These are phyloP conservation scores for Drosophila birchii DNA, from an alignment of 2,888 invertebrate genomes.

Conservation along the genomic window DNA sequence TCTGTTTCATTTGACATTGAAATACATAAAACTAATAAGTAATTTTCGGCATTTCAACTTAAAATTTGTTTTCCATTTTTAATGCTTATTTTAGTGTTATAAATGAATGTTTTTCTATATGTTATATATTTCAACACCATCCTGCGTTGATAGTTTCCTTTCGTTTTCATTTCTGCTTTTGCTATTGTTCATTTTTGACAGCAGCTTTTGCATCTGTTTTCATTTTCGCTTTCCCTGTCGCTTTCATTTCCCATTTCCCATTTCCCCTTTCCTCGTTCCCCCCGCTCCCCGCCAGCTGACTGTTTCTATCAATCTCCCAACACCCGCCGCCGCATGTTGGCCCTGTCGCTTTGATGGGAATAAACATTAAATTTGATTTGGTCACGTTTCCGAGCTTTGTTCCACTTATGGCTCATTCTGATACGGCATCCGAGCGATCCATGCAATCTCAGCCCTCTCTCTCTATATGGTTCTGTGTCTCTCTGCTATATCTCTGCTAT, in stretches of 20 bases:
- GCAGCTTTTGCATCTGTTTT: constrained; percentile 44
- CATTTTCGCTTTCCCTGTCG: constrained; percentile 25
- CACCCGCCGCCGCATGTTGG: constrained; percentile 1
- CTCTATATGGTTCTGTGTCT: not conserved
- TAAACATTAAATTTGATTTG: constrained; percentile 84
- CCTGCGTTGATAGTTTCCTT: constrained; percentile 6
- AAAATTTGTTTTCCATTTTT: not conserved
- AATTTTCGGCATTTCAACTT: no score
- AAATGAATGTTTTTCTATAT: not conserved
- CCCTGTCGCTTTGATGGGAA: constrained; percentile 40
- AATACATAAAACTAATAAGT: not conserved
- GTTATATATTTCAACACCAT: not conserved
- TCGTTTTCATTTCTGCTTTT: constrained; percentile 13
- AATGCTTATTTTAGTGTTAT: not conserved
- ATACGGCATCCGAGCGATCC: constrained; percentile 37
- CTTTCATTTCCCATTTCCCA: constrained; percentile 20
- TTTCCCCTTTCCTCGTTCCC: not conserved
- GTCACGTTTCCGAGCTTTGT: constrained; percentile 84
- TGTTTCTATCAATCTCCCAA: constrained; percentile 41
- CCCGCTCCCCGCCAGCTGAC: not conserved
- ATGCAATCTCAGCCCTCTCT: constrained; percentile 67
- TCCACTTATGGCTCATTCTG: constrained; percentile 84
- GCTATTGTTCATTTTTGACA: constrained; percentile 34
- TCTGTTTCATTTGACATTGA: not conserved
- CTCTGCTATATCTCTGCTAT: not conserved